A percentile compares a stretch with the other conserved stretches of the same genome.
Evolutionary conservation across 1,140 invertebrate genomes (phyloP).

Genomic region (honey bee (Apis mellifera)): Amel_HAv3.1 CM009939.2:2441001-2441500

Average conservation of each 20-base stretch:
- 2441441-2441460: slow-evolving; percentile 47
- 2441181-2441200: neutral
- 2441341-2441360: slow-evolving; percentile 34
- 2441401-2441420: slow-evolving; percentile 5
- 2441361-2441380: slow-evolving; percentile 15
- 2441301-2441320: slow-evolving; percentile 24
- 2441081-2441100: no score
- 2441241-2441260: slow-evolving; percentile 20
- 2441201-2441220: neutral
- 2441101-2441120: neutral
- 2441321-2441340: neutral
- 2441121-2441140: neutral
- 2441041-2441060: no score
- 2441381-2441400: neutral
- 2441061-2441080: no score
- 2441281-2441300: slow-evolving; percentile 15
- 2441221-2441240: neutral
- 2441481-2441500: neutral
- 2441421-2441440: slow-evolving; percentile 22
- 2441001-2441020: no score
- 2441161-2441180: neutral
- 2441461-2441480: slow-evolving; percentile 60
- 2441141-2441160: neutral
- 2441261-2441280: slow-evolving; percentile 41
- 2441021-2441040: no score